Percentiles rank a stretch among this genome's conserved stretches.
Conservation (phyloP, 30 jellyfish, hydroid and myxozoan genomes). For the Turritopsis rubra region DNA sequence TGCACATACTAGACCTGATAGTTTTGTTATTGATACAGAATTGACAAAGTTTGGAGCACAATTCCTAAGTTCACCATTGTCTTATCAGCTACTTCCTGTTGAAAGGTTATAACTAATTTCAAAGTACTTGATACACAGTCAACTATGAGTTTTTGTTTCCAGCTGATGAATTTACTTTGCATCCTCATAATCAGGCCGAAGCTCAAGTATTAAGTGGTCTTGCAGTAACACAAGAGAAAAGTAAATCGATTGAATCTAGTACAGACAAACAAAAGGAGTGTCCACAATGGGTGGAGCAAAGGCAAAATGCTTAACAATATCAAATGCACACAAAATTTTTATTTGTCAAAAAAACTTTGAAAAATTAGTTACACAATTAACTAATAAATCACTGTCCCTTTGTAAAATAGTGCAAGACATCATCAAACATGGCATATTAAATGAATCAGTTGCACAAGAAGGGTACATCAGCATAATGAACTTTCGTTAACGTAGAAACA, state of each 20-base stretch:
- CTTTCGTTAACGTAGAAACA: too few species aligned
- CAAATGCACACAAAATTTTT: conserved; percentile 32
- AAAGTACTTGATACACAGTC: conserved; percentile 3
- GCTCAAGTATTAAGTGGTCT: neutral
- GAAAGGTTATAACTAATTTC: conserved; percentile 20
- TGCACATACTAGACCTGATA: conserved; percentile 12
- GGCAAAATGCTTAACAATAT: conserved; percentile 25
- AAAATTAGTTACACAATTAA: neutral
- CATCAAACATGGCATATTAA: neutral
- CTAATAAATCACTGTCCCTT: neutral
- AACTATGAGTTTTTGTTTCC: neutral
- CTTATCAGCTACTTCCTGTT: conserved; percentile 25
- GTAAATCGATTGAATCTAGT: conserved; percentile 3
- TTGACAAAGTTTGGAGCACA: conserved; percentile 22
- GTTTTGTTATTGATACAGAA: conserved; percentile 2
- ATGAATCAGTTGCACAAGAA: neutral
- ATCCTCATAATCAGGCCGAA: conserved; percentile 6
- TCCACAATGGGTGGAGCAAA: conserved; percentile 18
- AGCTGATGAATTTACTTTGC: neutral
- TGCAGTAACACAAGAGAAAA: conserved; percentile 10
- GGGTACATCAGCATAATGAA: neutral
- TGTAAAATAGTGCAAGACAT: neutral
- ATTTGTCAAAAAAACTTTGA: conserved; percentile 34
- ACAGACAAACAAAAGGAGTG: conserved; percentile 24
- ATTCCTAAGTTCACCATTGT: conserved; percentile 29